phyloP scores from a whole-genome alignment of 2,113 vertebrate species.

The Pitta sordida region DNA sequence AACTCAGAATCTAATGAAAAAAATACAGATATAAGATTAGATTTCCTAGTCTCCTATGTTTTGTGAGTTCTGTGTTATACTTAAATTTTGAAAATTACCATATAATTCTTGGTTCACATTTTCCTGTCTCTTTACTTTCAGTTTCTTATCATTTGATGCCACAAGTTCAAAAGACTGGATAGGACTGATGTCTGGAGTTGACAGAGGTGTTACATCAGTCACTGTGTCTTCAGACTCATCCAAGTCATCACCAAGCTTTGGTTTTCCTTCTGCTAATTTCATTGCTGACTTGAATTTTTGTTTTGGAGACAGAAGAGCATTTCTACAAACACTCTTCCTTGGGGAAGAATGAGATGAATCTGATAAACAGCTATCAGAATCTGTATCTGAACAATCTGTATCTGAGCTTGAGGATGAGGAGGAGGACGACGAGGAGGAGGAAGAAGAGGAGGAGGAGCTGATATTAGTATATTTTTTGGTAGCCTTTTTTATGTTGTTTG shows the following conservation, averaged over 20 bases:
- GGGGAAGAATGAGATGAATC: conserved; percentile 60
- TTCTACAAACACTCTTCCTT: conserved; percentile 36
- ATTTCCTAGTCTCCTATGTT: not conserved
- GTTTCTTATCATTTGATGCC: conserved; percentile 70
- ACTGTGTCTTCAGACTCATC: conserved; percentile 85
- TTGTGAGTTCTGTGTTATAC: not conserved
- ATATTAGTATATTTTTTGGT: conserved; percentile 62
- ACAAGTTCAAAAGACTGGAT: conserved; percentile 79
- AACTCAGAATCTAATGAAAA: conserved; percentile 59
- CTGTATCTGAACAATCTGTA: conserved; percentile 75
- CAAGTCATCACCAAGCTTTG: conserved; percentile 2
- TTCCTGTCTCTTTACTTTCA: conserved; percentile 73
- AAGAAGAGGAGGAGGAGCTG: conserved; percentile 69
- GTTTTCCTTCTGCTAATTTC: conserved; percentile 38
- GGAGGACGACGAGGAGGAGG: conserved; percentile 47
- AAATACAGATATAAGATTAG: not conserved
- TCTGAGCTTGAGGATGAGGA: conserved; percentile 72
- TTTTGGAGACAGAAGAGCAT: conserved; percentile 60
- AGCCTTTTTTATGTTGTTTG: conserved; percentile 68
- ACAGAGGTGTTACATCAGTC: conserved; percentile 88
- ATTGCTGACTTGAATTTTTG: conserved; percentile 48
- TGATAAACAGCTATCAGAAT: conserved; percentile 58
- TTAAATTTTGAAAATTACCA: conserved; percentile 57
- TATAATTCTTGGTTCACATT: conserved; percentile 70
- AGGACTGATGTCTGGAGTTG: conserved; percentile 85